Base-by-base conservation (phyloP, 2,113 vertebrate genomes). In the Gambusia affinis region DNA sequence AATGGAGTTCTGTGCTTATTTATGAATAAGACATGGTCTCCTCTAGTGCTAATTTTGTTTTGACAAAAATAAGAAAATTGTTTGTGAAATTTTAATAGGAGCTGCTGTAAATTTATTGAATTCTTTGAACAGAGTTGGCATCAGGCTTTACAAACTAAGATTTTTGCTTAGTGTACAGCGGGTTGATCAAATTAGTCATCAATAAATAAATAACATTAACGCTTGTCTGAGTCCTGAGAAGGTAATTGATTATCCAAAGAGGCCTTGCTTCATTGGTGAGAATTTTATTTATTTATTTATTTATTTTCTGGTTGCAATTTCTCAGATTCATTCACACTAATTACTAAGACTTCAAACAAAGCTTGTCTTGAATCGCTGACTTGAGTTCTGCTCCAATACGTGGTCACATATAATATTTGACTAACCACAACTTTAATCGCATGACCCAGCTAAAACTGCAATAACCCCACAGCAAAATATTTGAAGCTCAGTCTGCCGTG, bases 221-320 rank as follows among this genome's bases (percentile, higher is more conserved):
- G 78, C 65, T 77, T 89, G 81, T 86, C 85, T 79, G 70, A 66
- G 68, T 80, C 61, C 63, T 19, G 60, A 69, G 67, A 87, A 76
- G 68, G 78, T 85, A 85, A 85, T 76, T 71, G 82, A 73, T 87
- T 84, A 77, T 83, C 78, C 88, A 81, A 78, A 77, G 66, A 70
- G 60, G 76, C 73, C 73, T 75, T 79, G 82, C 86, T 74, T 54
- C 3, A 54, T 19, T 54, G 19, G 15, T 47, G 42, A 17, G 51
- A 54, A 22, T 8, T 4, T 8, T 8, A 33, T 5, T 5, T 31
- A 31, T 31, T 5, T 31, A 31, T 54, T 24, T 22, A 10, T 78
- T 47, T 22, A 10, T 78, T 47, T 35, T 15, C 7, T 11, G 17
- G 37, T 78, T 37, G 14, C 39, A 79, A 60, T 64, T 71, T 47